Conservation (phyloP, 2,797 vertebrate genomes). For the Alauda arvensis region DNA sequence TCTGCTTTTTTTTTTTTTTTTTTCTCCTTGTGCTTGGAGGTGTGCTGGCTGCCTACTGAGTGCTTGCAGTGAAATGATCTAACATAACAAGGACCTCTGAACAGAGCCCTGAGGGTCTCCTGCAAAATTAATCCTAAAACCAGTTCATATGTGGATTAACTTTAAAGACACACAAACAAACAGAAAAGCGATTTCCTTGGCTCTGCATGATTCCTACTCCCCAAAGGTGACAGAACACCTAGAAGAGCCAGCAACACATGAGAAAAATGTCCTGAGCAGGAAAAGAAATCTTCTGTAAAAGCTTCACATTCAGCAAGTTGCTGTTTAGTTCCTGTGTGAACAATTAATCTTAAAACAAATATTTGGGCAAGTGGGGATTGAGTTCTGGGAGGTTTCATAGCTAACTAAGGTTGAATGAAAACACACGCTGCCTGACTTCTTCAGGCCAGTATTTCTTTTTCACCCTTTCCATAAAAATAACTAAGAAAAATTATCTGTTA, state of each 20-base stretch:
- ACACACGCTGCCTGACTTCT: slow-evolving; percentile 33
- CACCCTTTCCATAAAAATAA: slow-evolving; percentile 69
- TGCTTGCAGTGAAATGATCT: neutral
- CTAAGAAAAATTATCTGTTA: slow-evolving; percentile 70
- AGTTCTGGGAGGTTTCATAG: slow-evolving; percentile 23
- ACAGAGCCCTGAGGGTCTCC: neutral
- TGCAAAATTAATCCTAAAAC: neutral
- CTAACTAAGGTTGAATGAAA: slow-evolving; percentile 42
- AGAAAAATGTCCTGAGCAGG: neutral
- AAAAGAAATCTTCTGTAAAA: slow-evolving; percentile 1
- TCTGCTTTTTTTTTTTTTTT: neutral
- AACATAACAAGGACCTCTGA: neutral
- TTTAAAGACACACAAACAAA: neutral
- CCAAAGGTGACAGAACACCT: neutral
- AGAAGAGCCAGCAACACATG: slow-evolving; percentile 21
- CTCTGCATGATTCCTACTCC: neutral
- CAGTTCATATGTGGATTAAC: neutral
- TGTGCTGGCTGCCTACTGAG: neutral
- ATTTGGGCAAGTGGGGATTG: slow-evolving; percentile 27
- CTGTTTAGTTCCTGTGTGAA: slow-evolving; percentile 48
- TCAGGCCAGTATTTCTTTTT: slow-evolving; percentile 51
- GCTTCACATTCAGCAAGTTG: slow-evolving; percentile 5
- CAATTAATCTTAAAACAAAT: slow-evolving; percentile 55
- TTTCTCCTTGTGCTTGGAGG: neutral
- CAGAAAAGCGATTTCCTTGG: slow-evolving; percentile 29